Evolutionary conservation across 2,888 invertebrate genomes (phyloP), one percentile per base, ranked within the genome.

Genomic region (Keiferia lycopersicella): DNA sequence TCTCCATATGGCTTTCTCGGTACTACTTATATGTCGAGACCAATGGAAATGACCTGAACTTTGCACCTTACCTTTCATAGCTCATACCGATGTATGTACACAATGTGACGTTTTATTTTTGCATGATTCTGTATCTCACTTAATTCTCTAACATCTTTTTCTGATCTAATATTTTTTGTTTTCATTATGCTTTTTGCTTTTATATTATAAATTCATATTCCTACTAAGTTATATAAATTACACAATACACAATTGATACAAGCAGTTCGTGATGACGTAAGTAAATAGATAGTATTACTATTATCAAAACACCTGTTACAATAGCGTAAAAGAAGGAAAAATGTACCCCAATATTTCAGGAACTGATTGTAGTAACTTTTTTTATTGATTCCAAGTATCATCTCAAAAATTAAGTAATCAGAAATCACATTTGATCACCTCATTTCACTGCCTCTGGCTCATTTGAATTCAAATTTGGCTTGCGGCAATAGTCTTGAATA

Each of bases 1-100:
- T 96, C 93, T 94, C 95, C 80, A 93, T 96, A 89, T 94, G 94
- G 92, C 93, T 94, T 84, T 83, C 87, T 84, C 88, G 86, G 76
- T 90, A 86, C 84, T 88, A 53, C 62, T 62, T 53, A 26, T 62
- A 84, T 85, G 76, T 86, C 79, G 87, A 84, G 79, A 76, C 75
- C 75, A 78, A 79, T 80, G 84, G 82, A 83, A 79, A 74, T 71
- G 80, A 83, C 78, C 81, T 77, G 78, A 82, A 80, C 81, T 80
- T 80, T 83, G 79, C 85, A 82, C 83, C 81, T 83, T 87, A 78
- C 80, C 79, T 87, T 85, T 86, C 80, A 77, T 88, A 87, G 79
- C 76, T 78, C 81, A 79, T 80, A 71, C 74, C 73, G 78, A 86
- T 86, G 88, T 87, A 87, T 90, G 88, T 90, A 90, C 84, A 80